Conservation (phyloP, 1,140 invertebrate genomes). For the Ostrea denselamellosa region DNA sequence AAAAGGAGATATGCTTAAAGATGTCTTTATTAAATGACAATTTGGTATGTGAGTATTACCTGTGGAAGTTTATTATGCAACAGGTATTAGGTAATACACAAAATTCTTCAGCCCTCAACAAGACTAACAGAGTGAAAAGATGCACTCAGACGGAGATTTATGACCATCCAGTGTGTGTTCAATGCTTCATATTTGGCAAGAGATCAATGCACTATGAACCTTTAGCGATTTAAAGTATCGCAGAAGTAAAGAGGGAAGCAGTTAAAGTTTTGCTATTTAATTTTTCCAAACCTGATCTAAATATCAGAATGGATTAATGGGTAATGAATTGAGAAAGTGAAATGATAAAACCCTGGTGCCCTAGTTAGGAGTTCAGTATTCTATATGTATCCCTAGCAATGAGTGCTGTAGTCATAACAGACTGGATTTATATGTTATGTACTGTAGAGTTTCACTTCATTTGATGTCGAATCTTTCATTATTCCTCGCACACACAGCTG, state of each 20-base stretch:
- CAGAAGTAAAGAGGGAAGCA: background rate
- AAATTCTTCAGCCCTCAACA: background rate
- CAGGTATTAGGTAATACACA: background rate
- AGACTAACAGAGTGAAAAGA: conserved; percentile 25
- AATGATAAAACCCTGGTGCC: background rate
- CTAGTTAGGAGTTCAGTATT: background rate
- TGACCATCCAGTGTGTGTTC: background rate
- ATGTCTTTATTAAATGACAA: no score
- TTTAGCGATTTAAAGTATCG: background rate
- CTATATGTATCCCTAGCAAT: background rate
- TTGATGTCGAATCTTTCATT: background rate
- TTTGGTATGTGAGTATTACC: no score
- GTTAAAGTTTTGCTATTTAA: background rate
- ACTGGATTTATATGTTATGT: background rate
- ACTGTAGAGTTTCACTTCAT: background rate
- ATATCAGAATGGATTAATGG: background rate
- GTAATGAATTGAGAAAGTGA: background rate
- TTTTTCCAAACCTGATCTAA: background rate
- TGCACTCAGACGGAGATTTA: background rate
- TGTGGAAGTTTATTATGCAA: no score
- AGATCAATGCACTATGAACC: background rate
- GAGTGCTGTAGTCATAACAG: background rate
- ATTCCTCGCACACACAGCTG: no score
- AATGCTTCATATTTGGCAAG: background rate
- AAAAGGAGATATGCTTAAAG: no score